Conservation (phyloP, 2,797 vertebrate genomes). For the Xenentodon cancila region DNA sequence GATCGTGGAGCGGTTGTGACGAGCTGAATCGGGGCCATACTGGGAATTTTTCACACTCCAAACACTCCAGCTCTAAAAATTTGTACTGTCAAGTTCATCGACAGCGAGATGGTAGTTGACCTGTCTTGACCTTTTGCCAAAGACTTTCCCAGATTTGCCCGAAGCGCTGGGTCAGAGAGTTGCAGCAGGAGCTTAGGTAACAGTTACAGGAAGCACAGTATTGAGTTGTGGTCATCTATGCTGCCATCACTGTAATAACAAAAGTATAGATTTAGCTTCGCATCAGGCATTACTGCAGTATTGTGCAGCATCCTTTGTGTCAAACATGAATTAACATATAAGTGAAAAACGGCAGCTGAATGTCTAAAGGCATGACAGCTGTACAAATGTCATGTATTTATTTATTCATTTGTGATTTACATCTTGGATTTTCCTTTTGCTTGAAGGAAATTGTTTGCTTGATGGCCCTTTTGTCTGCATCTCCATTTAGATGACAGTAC, state of each 20-base stretch:
- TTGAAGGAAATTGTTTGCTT: constrained; percentile 1
- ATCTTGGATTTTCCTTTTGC: not conserved
- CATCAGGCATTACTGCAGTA: too few relatives aligned
- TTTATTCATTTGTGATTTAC: too few relatives aligned
- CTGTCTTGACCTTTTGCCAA: not conserved
- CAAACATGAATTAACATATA: too few relatives aligned
- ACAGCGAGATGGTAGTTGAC: not conserved
- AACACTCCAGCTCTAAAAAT: not conserved
- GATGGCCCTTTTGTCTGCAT: constrained; percentile 31
- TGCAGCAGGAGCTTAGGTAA: not conserved
- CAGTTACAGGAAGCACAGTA: not conserved
- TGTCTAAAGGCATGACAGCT: too few relatives aligned
- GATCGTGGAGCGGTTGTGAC: constrained; percentile 11
- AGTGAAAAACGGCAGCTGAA: too few relatives aligned
- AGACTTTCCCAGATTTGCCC: not conserved
- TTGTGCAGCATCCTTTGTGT: too few relatives aligned
- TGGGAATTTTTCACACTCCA: constrained; percentile 7
- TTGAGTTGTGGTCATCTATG: not conserved
- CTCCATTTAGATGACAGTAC: constrained; percentile 54
- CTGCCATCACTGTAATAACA: too few relatives aligned
- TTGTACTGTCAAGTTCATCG: not conserved
- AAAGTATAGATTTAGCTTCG: too few relatives aligned
- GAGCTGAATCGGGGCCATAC: constrained; percentile 10
- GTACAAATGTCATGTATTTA: too few relatives aligned
- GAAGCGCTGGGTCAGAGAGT: not conserved